Evolutionary conservation across 2,888 invertebrate genomes (phyloP).

Genomic region (Andrena flavipes): DNA sequence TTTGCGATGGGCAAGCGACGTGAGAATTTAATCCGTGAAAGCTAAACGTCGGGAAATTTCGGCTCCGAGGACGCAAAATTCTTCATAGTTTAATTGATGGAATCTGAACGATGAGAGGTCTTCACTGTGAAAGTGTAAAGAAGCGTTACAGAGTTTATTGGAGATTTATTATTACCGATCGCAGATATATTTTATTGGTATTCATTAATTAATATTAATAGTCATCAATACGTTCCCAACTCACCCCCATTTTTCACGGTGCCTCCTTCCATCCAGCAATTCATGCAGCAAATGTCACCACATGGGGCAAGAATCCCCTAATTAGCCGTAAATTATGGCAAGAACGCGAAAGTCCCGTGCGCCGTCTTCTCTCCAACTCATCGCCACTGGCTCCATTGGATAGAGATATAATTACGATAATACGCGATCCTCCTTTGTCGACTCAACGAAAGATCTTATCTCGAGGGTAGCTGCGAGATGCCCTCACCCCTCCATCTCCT

Average conservation of each 20-base stretch:
- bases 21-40: too few species aligned
- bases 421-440: slow-evolving; percentile 25
- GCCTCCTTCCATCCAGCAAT: neutral
- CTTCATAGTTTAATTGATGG: too few species aligned
- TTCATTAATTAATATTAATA: too few species aligned
- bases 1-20: too few species aligned
- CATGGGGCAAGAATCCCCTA: neutral
- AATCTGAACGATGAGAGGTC: too few species aligned
- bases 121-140: neutral
- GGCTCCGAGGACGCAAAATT: too few species aligned
- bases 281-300: neutral
- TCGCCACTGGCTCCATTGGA: slow-evolving; percentile 6
- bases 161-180: too few species aligned
- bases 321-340: slow-evolving; percentile 30
- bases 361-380: slow-evolving; percentile 12
- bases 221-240: too few species aligned
- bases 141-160: too few species aligned
- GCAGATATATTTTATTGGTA: too few species aligned
- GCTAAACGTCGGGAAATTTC: too few species aligned
- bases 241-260: neutral
- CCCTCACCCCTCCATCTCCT: neutral
- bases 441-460: slow-evolving; percentile 36
- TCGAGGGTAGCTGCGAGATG: neutral
- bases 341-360: slow-evolving; percentile 6
- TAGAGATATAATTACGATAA: slow-evolving; percentile 50